Base-by-base conservation (phyloP, 1,140 invertebrate genomes). In the Temnothorax nylanderi region DNA sequence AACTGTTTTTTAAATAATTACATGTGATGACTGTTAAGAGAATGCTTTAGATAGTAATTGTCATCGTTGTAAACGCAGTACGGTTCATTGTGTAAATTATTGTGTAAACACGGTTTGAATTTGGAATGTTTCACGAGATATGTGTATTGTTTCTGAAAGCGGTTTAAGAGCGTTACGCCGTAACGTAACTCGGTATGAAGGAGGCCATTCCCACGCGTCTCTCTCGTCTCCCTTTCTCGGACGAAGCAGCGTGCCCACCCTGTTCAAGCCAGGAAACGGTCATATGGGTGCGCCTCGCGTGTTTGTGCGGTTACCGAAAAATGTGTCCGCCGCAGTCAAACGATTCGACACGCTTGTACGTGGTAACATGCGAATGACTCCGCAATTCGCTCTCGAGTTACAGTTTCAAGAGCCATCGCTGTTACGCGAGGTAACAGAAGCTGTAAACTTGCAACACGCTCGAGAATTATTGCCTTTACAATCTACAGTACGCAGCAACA, bases 151-250 rank as follows among this genome's bases (percentile, higher is more conserved):
- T 26, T 44, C 51, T 11, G 51, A 37, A 69, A 69, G 49, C 69
- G 56, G 26, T 75, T 62, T 60, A 49, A 75, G 54, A 62, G 69
- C 54, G 26, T 74, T 41, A 67, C n/a, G 47, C 18, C n/a, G 41
- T 41, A 78, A 49, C 51, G 80, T 34, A 58, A 82, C n/a, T 75
- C 69, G 69, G 58, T 21, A 74, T 41, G 51, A 74, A 84, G 80
- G 54, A 84, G 56, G 49, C 18, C 75, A 89, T 90, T 90, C 89
- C 89, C 89, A 90, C 89, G 88, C 74, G 62, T 87, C 77, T 74
- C 75, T 74, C 58, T 81, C 76, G n/a, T 41, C 44, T 77, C 69
- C 88, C 72, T 77, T 85, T 77, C 82, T 65, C 71, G 60, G 5
- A 44, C 47, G 49, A 67, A 51, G 56, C 18, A 58, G 72, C 85